A percentile compares a stretch with the other conserved stretches of the same genome.
Evolutionary conservation across 2,888 invertebrate genomes (phyloP).

Genomic region (Willowsia nigromaculata): DNA sequence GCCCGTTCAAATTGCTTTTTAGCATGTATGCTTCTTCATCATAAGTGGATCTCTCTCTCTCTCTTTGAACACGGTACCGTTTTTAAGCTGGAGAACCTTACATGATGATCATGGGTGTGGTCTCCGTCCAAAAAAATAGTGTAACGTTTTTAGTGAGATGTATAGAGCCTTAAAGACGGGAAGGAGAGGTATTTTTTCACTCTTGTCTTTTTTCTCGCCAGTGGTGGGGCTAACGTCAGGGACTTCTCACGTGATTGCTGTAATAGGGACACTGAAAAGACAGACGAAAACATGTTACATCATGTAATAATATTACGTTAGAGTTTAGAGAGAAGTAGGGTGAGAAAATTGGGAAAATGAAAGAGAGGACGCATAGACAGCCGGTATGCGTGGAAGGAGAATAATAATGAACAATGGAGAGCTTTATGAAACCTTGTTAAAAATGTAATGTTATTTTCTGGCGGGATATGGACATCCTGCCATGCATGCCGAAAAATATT

Average conservation of each 20-base stretch:
- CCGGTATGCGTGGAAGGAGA: too few species aligned
- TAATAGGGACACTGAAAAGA: not conserved
- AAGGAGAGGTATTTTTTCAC: not conserved
- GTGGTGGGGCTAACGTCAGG: not conserved
- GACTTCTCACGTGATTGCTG: constrained; percentile 11
- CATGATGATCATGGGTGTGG: constrained; percentile 53
- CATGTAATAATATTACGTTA: too few species aligned
- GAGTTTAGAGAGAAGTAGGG: too few species aligned
- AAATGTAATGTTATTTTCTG: too few species aligned
- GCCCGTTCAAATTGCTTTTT: constrained; percentile 32
- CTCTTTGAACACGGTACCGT: not conserved
- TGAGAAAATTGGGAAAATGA: too few species aligned
- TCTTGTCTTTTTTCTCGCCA: not conserved
- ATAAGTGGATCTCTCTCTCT: constrained; percentile 1
- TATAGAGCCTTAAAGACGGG: not conserved
- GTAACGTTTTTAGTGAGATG: not conserved
- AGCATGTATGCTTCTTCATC: constrained; percentile 25
- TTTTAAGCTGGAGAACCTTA: constrained; percentile 56
- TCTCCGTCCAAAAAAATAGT: constrained; percentile 25
- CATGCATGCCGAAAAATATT: too few species aligned
- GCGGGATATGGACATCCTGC: too few species aligned
- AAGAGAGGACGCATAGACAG: too few species aligned
- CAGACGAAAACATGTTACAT: too few species aligned
- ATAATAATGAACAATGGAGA: too few species aligned
- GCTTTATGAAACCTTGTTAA: too few species aligned